Evolutionary conservation across 64 coral and sea anemone species (phyloP).

Genomic region (Stylophora pistillata): DNA sequence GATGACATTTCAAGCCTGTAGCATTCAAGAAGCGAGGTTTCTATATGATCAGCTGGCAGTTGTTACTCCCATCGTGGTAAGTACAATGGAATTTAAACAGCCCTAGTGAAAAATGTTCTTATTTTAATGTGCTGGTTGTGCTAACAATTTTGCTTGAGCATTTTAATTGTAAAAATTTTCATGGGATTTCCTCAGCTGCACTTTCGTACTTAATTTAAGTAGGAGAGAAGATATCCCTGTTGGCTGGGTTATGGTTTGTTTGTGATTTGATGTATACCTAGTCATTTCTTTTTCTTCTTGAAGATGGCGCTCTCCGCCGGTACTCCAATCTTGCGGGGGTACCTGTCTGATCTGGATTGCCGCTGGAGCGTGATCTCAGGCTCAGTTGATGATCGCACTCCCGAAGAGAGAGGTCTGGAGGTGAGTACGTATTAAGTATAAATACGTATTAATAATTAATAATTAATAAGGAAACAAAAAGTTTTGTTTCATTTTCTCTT

Average conservation of each 20-base stretch:
- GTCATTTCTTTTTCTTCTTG: neutral
- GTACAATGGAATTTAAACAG: neutral
- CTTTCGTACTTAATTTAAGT: neutral
- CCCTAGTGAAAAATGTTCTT: too few species aligned
- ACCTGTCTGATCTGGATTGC: slow-evolving; percentile 91
- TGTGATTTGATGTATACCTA: neutral
- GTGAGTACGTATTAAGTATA: slow-evolving; percentile 1
- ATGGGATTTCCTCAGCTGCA: neutral
- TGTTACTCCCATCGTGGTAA: slow-evolving; percentile 93
- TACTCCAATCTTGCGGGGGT: slow-evolving; percentile 90
- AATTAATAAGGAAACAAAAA: too few species aligned
- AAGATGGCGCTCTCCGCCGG: slow-evolving; percentile 94
- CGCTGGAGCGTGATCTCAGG: slow-evolving; percentile 95
- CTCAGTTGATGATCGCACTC: slow-evolving; percentile 90
- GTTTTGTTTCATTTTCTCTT: too few species aligned
- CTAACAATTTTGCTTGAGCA: neutral
- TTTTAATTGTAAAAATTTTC: neutral
- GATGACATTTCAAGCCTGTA: slow-evolving; percentile 99
- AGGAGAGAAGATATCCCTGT: too few species aligned
- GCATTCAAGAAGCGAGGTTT: slow-evolving; percentile 78
- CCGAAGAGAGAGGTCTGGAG: slow-evolving; percentile 88
- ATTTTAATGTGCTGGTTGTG: too few species aligned
- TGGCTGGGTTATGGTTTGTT: too few species aligned
- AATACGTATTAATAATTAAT: too few species aligned
- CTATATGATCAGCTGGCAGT: slow-evolving; percentile 95